Base-by-base conservation (phyloP, 2,797 vertebrate species). In the Gastrophryne carolinensis region DNA sequence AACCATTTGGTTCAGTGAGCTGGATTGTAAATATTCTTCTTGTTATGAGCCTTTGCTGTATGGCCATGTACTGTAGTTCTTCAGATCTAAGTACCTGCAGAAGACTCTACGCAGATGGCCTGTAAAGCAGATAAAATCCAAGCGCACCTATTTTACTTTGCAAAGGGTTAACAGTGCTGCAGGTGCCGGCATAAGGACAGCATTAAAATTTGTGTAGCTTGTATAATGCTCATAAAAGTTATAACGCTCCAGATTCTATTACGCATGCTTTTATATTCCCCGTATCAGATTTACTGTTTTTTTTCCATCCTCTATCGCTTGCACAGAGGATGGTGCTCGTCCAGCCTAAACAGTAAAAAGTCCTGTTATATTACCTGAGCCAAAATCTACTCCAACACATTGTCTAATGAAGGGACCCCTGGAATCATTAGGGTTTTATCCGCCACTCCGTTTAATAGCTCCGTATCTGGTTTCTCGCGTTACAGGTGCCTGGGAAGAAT, bases 171-270 rank as follows among this genome's bases (percentile, higher is more conserved):
- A 49, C 19, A 13, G 24, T 15, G 56, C 41, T 49, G 29, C 41
- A 50, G 56, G 56, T 60, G 57, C 57, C 13, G 29, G 9, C 44
- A 58, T 32, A 60, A 61, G 56, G 17, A 57, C 56, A 69, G 32
- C 52, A 72, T 72, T 50, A 72, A 72, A 72, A 52, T 72, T 72
- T 72, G 56, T 72, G 69, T 61, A 72, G 69, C 69, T 49, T 72
- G 57, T 52, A 61, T 72, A 50, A 72, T 61, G 56, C 69, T 44
- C 17, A 72, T 60, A 60, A 69, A 56, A 72, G 8, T 17, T 41
- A 35, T 61, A 60, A 72, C 60, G 27, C 39, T 23, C 5, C 19
- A 29, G 24, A 50, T 72, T 60, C 61, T 60, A 72, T 61, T 34
- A 57, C n/a, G 3, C 50, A 15, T 47, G 54, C 29, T 21, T 71